Conservation (phyloP, 2,888 invertebrate species). For the Trissolcus brochymenae region DNA sequence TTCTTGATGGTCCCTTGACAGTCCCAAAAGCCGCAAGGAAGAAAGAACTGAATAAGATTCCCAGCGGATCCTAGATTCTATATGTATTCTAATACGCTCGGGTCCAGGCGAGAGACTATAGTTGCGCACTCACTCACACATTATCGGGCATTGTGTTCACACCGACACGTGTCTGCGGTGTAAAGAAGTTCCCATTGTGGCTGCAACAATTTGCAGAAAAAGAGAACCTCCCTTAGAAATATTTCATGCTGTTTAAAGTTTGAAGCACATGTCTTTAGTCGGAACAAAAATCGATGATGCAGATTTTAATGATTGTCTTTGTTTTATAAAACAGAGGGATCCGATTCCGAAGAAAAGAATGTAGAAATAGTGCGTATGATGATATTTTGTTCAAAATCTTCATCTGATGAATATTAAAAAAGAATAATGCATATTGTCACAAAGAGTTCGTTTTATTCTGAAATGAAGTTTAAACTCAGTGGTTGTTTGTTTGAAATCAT, state of each 20-base stretch:
- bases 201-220: constrained; percentile 50
- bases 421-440: too few species aligned
- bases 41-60: constrained; percentile 44
- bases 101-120: constrained; percentile 27
- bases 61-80: constrained; percentile 44
- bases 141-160: constrained; percentile 41
- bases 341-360: neutral
- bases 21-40: constrained; percentile 48
- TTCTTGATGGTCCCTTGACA: constrained; percentile 47
- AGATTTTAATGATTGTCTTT: constrained; percentile 33
- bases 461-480: too few species aligned
- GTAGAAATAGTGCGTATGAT: neutral
- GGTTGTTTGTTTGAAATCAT: too few species aligned
- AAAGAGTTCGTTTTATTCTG: too few species aligned
- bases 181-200: constrained; percentile 46
- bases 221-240: constrained; percentile 34
- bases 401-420: too few species aligned
- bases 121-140: constrained; percentile 25
- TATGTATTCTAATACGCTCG: constrained; percentile 43
- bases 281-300: constrained; percentile 43
- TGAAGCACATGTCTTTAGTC: constrained; percentile 39
- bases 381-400: neutral
- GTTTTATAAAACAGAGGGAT: constrained; percentile 16
- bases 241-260: constrained; percentile 50
- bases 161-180: constrained; percentile 38